Conservation (phyloP, 1,140 invertebrate genomes). For the Eriosoma lanigerum region DNA sequence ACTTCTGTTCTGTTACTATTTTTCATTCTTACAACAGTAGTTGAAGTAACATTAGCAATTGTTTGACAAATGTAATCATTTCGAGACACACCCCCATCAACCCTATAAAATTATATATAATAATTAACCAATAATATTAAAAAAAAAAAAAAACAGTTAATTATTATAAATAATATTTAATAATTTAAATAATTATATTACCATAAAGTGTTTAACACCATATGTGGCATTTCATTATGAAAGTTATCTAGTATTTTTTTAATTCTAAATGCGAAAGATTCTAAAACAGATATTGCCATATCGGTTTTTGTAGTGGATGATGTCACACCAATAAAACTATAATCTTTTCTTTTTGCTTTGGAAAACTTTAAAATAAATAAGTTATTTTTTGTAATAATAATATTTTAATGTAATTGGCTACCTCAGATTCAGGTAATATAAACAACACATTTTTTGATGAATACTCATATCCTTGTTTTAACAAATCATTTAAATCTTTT, state of each 20-base stretch:
- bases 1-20: slow-evolving; percentile 70
- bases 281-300: slow-evolving; percentile 78
- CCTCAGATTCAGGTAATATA: slow-evolving; percentile 39
- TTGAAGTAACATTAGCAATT: slow-evolving; percentile 66
- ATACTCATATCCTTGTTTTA: slow-evolving; percentile 13
- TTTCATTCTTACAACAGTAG: slow-evolving; percentile 71
- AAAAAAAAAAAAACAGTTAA: too few species aligned
- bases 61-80: slow-evolving; percentile 90
- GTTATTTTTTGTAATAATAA: not conserved
- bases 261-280: slow-evolving; percentile 76
- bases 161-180: not conserved
- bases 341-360: slow-evolving; percentile 60
- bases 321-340: slow-evolving; percentile 83
- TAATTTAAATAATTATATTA: slow-evolving; percentile 4
- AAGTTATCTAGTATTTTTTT: slow-evolving; percentile 41
- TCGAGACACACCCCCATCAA: slow-evolving; percentile 89
- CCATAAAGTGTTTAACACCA: slow-evolving; percentile 37
- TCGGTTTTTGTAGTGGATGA: slow-evolving; percentile 76
- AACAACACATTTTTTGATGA: slow-evolving; percentile 12
- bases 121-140: not conserved
- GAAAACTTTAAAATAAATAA: slow-evolving; percentile 25
- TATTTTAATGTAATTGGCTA: not conserved
- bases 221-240: slow-evolving; percentile 44
- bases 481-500: slow-evolving; percentile 40
- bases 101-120: slow-evolving; percentile 63